Evolutionary conservation across 2,888 invertebrate species (phyloP), one percentile per base, ranked within the genome.

Genomic region (Unio pictorum): DNA sequence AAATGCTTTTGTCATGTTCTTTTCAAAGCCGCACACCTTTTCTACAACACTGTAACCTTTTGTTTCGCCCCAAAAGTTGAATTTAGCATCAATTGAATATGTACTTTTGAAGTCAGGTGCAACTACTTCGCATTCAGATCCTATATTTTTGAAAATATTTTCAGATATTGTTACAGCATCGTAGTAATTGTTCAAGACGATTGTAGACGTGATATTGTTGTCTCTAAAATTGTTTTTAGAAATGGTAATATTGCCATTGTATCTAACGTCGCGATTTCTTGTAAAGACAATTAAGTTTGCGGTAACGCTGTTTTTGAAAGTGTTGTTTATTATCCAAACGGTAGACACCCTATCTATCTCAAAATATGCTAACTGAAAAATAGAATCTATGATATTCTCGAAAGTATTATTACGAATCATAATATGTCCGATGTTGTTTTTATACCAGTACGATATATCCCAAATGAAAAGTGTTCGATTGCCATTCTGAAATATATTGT

Each of bases 21-120:
- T 72, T n/a, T 75, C 70, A 55, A 75, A 75, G 3, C 72, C 72
- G 61, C 75, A 75, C 1, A 75, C 66, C 45, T 67, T 34, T 5
- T 67, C 66, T 3, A 62, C 6, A n/a, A 75, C 60, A 3, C 61
- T 28, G 20, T 34, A 23, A 5, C 56, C 7, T 0, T 11, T 15
- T 1, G 11, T 20, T 20, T 26, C 20, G 11, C 72, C 72, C 72
- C 72, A 75, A 61, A 61, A 75, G 30, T 69, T 72, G n/a, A 55
- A 55, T 11, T 20, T 20, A 4, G 72, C 75, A 63, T 69, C 26
- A 23, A 65, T 3, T 0, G n/a, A 65, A 34, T 30, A 57, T n/a
- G 26, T 20, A 28, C 57, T 57, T 15, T 17, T 18, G 23, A 65
- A 65, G 17, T 26, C 57, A 8, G 65, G 65, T 17, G 20, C 57